These are phyloP conservation scores for Nemotelus nigrinus DNA, from an alignment of 2,888 invertebrate genomes.

Conservation along the genomic window DNA sequence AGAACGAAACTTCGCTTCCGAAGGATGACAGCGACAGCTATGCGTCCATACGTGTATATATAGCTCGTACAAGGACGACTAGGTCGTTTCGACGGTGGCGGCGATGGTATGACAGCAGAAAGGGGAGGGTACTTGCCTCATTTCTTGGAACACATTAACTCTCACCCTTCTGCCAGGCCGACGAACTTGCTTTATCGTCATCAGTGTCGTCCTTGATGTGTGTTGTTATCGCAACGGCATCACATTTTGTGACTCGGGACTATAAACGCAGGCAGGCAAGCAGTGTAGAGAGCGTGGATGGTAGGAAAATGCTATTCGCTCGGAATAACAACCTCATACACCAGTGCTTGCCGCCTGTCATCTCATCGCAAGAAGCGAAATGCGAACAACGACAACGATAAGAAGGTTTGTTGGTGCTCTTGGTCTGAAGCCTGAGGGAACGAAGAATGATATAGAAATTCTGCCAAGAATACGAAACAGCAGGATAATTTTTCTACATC, in stretches of 20 bases:
- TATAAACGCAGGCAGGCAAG: neutral
- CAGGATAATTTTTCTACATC: no score
- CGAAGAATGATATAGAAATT: no score
- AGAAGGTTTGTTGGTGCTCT: no score
- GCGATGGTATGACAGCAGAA: conserved; percentile 2
- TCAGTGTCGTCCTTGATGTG: conserved; percentile 35
- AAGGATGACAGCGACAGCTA: neutral
- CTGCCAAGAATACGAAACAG: no score
- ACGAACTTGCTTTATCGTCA: conserved; percentile 23
- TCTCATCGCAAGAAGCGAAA: no score
- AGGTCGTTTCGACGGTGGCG: conserved; percentile 22
- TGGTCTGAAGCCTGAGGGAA: no score
- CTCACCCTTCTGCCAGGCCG: neutral
- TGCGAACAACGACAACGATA: no score
- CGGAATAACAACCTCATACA: conserved; percentile 27
- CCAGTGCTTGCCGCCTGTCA: neutral
- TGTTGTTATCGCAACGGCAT: conserved; percentile 45
- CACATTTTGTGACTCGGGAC: conserved; percentile 39
- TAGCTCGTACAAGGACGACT: conserved; percentile 32
- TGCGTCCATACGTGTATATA: neutral
- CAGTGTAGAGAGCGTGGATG: neutral
- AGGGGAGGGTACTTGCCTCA: conserved; percentile 6
- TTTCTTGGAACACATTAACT: conserved; percentile 2
- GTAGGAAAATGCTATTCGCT: conserved; percentile 3
- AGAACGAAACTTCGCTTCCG: conserved; percentile 2